phyloP scores from a whole-genome alignment of 2,888 invertebrate genomes.

The Eueremaeus valkanovi region DNA sequence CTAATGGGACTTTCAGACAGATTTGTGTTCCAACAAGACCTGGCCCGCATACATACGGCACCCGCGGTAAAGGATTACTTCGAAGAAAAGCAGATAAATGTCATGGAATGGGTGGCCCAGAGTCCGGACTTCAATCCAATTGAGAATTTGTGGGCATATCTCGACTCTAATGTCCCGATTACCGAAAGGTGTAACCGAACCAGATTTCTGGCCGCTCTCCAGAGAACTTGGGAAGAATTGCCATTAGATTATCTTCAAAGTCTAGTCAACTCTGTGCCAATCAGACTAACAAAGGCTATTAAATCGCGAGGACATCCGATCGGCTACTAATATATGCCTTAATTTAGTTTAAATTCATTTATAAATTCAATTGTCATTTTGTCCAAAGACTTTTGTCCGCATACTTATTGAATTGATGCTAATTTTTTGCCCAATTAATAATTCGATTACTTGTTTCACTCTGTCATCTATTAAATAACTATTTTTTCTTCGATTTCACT shows the following conservation, averaged over 20 bases:
- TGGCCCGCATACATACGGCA: constrained; percentile 41
- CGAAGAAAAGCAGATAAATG: constrained; percentile 36
- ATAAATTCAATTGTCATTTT: too few relatives aligned
- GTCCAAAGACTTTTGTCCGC: too few relatives aligned
- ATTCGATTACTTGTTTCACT: too few relatives aligned
- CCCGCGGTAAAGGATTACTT: constrained; percentile 36
- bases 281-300: constrained; percentile 1
- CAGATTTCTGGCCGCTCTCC: constrained; percentile 13
- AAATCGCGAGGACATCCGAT: constrained; percentile 31
- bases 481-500: too few relatives aligned
- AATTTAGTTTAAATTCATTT: too few relatives aligned
- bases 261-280: constrained; percentile 35
- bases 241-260: constrained; percentile 11
- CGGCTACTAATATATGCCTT: neutral
- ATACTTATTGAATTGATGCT: too few relatives aligned
- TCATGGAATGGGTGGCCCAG: constrained; percentile 37
- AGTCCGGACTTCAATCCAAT: constrained; percentile 42
- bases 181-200: neutral
- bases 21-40: constrained; percentile 43
- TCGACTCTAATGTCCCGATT: constrained; percentile 30
- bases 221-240: constrained; percentile 27
- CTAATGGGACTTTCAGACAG: constrained; percentile 26
- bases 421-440: too few relatives aligned
- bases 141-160: constrained; percentile 40
- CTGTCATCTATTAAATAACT: too few relatives aligned